Evolutionary conservation across 2,113 vertebrate species (phyloP).

Genomic region (Xiphorhynchus elegans): DNA sequence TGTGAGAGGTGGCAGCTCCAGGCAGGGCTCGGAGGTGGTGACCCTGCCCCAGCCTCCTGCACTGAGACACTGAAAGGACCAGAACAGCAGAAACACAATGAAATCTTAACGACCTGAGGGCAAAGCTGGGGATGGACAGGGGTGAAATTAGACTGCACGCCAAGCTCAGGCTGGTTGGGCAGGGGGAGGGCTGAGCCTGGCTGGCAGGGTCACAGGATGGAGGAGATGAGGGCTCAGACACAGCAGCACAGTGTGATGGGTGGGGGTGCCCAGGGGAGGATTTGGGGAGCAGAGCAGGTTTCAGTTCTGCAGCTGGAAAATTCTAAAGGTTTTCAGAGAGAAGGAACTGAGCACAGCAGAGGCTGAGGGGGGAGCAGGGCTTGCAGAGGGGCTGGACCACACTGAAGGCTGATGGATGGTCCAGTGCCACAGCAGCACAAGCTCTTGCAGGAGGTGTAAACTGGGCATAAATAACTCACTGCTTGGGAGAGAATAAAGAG

Average conservation of each 20-base stretch:
- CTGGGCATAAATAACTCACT: not conserved
- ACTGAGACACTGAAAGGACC: not conserved
- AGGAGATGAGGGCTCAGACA: accelerated
- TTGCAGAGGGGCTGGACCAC: not conserved
- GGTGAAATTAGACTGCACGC: not conserved
- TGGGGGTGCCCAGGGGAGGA: not conserved
- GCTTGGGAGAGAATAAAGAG: not conserved
- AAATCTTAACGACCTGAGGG: not conserved
- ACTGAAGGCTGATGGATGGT: accelerated
- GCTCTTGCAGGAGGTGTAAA: not conserved
- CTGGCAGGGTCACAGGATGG: not conserved
- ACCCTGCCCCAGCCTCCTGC: not conserved
- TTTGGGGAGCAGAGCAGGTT: accelerated
- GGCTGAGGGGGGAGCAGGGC: not conserved
- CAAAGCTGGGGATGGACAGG: not conserved
- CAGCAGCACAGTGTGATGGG: not conserved
- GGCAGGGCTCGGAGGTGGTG: not conserved
- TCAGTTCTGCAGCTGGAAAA: not conserved
- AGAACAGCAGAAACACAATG: not conserved
- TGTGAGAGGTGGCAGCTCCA: not conserved
- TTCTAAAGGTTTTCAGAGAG: not conserved
- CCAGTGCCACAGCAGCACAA: not conserved
- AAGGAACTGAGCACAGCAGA: not conserved
- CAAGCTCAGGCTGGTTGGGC: not conserved
- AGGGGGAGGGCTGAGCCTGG: not conserved